These are phyloP conservation scores for Peromyscus californicus DNA, from an alignment of 2,113 vertebrate genomes.

Conservation along the genomic window DNA sequence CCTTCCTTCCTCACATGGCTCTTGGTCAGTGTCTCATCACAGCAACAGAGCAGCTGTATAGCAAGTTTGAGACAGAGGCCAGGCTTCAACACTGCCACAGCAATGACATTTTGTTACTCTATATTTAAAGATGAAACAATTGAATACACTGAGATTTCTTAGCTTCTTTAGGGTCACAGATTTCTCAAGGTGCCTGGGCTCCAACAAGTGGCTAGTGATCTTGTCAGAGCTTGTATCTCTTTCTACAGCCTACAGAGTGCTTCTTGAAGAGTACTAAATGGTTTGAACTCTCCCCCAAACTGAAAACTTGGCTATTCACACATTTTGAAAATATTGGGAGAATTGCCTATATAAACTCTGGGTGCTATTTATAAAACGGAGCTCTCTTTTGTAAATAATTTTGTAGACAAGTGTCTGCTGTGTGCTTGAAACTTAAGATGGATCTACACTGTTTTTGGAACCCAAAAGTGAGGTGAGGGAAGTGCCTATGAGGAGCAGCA, in stretches of 20 bases:
- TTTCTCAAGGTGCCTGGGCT: not conserved
- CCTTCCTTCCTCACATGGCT: not conserved
- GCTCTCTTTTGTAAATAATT: not conserved
- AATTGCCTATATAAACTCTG: not conserved
- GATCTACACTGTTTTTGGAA: not conserved
- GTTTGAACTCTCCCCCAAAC: not conserved
- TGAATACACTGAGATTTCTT: not conserved
- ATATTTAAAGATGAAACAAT: not conserved
- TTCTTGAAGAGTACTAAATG: not conserved
- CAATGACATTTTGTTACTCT: not conserved
- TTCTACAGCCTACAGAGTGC: not conserved
- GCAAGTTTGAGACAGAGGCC: not conserved
- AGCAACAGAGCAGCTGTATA: not conserved
- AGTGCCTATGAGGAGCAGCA: not conserved
- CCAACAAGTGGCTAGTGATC: not conserved
- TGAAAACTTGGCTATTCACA: not conserved
- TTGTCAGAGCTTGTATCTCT: not conserved
- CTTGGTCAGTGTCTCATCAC: not conserved
- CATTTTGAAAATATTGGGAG: conserved; percentile 27
- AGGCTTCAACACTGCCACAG: not conserved
- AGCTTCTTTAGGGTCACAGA: not conserved
- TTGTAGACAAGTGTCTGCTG: not conserved
- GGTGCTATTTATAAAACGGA: not conserved
- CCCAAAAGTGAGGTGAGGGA: not conserved
- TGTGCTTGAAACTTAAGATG: conserved; percentile 15